Evolutionary conservation across 2,888 invertebrate genomes (phyloP).

Genomic region (Onthophagus sagittarius): DNA sequence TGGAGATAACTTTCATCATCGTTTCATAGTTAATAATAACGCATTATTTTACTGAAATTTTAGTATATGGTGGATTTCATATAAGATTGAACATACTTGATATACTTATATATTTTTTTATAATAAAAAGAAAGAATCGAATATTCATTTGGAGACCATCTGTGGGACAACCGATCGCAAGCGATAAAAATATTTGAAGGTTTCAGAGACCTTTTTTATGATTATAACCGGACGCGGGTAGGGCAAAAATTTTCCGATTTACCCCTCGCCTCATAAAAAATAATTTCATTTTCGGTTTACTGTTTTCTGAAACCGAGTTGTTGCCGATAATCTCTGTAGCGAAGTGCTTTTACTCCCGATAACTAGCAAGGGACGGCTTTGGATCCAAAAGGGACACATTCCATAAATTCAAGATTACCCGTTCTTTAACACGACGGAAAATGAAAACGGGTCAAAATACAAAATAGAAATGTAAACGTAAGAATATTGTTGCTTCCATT

Average conservation of each 20-base stretch:
- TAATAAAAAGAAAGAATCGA: background rate
- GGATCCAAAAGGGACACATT: conserved; percentile 14
- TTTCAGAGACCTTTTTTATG: conserved; percentile 30
- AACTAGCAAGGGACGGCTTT: conserved; percentile 21
- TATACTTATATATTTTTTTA: background rate
- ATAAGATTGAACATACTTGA: too few species aligned
- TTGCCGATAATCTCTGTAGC: conserved; percentile 29
- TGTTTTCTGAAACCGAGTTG: conserved; percentile 32
- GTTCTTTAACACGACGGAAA: background rate
- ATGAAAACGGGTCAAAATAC: background rate
- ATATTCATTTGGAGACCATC: background rate
- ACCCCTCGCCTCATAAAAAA: conserved; percentile 28
- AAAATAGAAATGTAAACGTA: too few species aligned
- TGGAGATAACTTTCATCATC: too few species aligned
- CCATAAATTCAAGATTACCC: background rate
- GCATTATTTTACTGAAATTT: too few species aligned
- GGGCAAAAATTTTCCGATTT: conserved; percentile 21
- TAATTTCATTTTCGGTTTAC: conserved; percentile 35
- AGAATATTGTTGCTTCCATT: too few species aligned
- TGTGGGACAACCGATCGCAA: background rate
- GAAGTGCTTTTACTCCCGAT: conserved; percentile 14
- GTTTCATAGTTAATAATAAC: too few species aligned
- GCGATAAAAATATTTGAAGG: conserved; percentile 1
- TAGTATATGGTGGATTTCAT: too few species aligned
- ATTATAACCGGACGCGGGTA: conserved; percentile 26